phyloP scores from a whole-genome alignment of 2,888 invertebrate species.

The Quadroppia sp. region DNA sequence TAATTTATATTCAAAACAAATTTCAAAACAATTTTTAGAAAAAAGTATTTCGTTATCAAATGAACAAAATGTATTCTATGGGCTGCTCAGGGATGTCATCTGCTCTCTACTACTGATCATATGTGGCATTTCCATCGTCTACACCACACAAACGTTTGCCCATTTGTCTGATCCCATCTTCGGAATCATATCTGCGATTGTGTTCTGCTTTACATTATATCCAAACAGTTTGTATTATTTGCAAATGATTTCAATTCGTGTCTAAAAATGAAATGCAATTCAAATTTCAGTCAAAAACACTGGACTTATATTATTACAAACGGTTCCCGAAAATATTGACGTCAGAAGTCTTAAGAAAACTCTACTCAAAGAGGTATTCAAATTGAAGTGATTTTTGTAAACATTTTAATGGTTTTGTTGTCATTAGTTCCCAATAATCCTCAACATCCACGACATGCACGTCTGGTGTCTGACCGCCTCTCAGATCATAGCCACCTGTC shows the following conservation, averaged over 20 bases:
- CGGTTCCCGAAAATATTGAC: constrained; percentile 83
- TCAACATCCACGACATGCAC: constrained; percentile 79
- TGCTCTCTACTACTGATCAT: constrained; percentile 72
- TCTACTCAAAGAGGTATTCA: constrained; percentile 57
- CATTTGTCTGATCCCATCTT: constrained; percentile 71
- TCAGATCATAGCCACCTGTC: constrained; percentile 76
- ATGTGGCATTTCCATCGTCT: constrained; percentile 61
- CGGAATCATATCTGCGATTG: constrained; percentile 68
- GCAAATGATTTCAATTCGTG: no score
- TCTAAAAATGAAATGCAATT: constrained; percentile 48
- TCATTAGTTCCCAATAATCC: constrained; percentile 63
- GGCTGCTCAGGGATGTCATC: constrained; percentile 46
- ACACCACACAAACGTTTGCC: constrained; percentile 57
- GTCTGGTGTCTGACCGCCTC: constrained; percentile 79
- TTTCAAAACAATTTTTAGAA: no score
- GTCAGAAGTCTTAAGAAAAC: constrained; percentile 65
- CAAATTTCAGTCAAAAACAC: constrained; percentile 78
- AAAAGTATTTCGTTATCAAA: background rate
- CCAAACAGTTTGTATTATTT: constrained; percentile 53
- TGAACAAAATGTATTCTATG: constrained; percentile 43
- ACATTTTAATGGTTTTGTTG: constrained; percentile 1
- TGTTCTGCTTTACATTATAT: constrained; percentile 69
- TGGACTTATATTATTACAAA: constrained; percentile 80
- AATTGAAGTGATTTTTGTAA: background rate
- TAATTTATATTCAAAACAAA: no score